Base-by-base conservation (phyloP, 2,888 invertebrate species). In the Agapostemon virescens region DNA sequence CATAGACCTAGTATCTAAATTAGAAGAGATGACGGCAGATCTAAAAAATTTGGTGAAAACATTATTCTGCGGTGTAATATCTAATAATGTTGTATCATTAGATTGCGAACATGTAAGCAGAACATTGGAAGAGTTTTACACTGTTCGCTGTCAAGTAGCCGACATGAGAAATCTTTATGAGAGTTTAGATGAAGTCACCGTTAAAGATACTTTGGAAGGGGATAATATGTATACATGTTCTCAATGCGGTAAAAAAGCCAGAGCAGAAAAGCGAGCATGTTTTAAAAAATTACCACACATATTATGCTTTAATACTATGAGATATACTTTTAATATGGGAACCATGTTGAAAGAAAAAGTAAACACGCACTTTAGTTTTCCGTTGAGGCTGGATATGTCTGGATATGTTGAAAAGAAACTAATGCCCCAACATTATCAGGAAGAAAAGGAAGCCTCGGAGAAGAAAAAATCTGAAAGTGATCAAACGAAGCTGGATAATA, bases 201-300 rank as follows among this genome's bases (percentile, higher is more conserved):
- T 98, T 13, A 98, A 98, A 92, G 98, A 98, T 92, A 98, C 98
- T 38, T 93, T 98, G 0, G 98, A 98, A 93, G 98, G 98, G 66
- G 98, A 98, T 93, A 98, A 98, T 93, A 98, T 98, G 97, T 98
- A 98, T 93, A 98, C 98, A 0, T 98, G 98, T 92, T 98, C 98
- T 20, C 98, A 98, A 89, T 98, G 98, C 92, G 97, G 98, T 9
- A 97, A 97, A 90, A 98, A 98, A 95, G 98, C 98, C 63, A 94
- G 98, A 66, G 98, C 98, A 0, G 98, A 98, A 92, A 98, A 98
- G 92, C 96, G 97, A 84, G 98, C 98, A 0, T 98, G 98, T 92
- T 98, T 98, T 92, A 98, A 98, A 92, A 97, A 97, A 90, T 94
- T 98, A 38, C 98, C 98, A 0, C 96, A 97, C 84, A 98, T 98